Base-by-base conservation (phyloP, 2,113 vertebrate genomes). In the Nannobrachium achirus region DNA sequence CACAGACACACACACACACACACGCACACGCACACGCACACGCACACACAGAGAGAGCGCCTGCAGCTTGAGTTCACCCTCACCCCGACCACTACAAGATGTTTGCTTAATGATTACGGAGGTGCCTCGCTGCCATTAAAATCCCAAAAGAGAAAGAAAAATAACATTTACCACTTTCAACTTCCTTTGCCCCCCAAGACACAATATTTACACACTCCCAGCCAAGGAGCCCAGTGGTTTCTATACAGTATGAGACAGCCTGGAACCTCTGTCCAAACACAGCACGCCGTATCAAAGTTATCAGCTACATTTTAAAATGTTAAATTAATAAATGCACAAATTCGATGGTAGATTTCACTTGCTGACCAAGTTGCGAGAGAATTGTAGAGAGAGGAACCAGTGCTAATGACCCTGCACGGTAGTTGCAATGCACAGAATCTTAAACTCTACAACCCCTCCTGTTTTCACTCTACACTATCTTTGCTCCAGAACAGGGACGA, bases 71-170 rank as follows among this genome's bases (percentile, higher is more conserved):
- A 56, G 56, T 55, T 20, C 62, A 73, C n/a, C 52, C 71, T 33
- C 63, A 63, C 46, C 62, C 65, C 73, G 75, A 76, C 81, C 75
- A 69, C 75, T 76, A 79, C 72, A 84, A 75, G 63, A 68, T 56
- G 79, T 83, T 87, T 82, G 74, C 74, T 76, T 89, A 85, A 87
- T 69, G 71, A 84, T 73, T 79, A 79, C 15, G 33, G 76, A 84
- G 83, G 79, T 84, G 76, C 65, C 72, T 73, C 58, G 33, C 57
- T 79, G 60, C 61, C 71, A 80, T 76, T 67, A 82, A 71, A 83
- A 81, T 76, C 63, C 67, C 75, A 66, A 62, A 62, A 51, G 53
- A 82, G 60, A 71, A 69, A 84, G 80, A 76, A 81, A 87, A 87
- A 86, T 49, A 33, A 75, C 74, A 79, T 89, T 81, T 76, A 88